phyloP scores from a whole-genome alignment of 92 coral and sea anemone species.

The Palythoa heliodiscus region DNA sequence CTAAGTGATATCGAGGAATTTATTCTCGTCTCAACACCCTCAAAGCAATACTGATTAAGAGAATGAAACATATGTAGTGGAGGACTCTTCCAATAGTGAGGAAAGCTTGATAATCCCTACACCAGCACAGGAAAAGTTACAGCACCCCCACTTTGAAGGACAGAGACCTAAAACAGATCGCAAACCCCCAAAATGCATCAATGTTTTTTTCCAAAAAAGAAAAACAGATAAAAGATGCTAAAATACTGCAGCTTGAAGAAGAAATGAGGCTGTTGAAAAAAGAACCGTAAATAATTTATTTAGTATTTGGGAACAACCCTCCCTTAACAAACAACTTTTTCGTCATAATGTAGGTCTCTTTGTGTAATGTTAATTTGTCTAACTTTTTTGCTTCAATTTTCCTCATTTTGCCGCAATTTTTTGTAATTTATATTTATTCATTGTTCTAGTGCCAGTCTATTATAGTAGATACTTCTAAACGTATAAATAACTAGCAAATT shows the following conservation, averaged over 20 bases:
- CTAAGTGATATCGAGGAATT: background rate
- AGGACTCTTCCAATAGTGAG: constrained; percentile 18
- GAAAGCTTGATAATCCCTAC: background rate
- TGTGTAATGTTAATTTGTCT: no score
- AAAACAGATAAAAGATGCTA: constrained; percentile 23
- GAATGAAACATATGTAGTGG: background rate
- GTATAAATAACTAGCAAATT: no score
- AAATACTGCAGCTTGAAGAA: constrained; percentile 34
- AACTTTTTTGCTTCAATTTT: no score
- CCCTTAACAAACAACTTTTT: no score
- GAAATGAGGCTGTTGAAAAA: constrained; percentile 25
- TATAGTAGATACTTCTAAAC: no score
- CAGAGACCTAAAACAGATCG: constrained; percentile 25
- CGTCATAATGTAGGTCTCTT: no score
- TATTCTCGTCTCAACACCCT: background rate
- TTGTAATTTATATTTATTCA: no score
- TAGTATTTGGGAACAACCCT: no score
- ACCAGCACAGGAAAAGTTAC: background rate
- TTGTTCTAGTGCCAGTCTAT: no score
- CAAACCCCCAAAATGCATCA: constrained; percentile 26
- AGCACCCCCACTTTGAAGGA: constrained; percentile 49
- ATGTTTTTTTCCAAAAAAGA: constrained; percentile 38
- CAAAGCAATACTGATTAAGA: background rate
- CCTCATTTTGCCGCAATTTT: no score
- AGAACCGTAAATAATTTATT: constrained; percentile 5